phyloP scores from a whole-genome alignment of 2,113 vertebrate species.

The Aegithalos caudatus region DNA sequence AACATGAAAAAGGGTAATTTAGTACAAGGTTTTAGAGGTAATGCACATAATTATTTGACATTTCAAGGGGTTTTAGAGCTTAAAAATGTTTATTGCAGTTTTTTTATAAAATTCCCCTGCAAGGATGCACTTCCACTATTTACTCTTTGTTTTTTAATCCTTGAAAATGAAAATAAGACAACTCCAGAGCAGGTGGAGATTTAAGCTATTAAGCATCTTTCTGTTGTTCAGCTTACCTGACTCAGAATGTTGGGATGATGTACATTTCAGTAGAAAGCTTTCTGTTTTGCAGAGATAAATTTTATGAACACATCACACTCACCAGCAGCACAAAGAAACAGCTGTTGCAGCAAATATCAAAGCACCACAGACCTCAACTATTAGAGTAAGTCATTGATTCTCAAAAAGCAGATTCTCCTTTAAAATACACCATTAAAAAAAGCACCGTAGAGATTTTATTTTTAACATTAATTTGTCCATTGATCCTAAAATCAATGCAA shows the following conservation, averaged over 20 bases:
- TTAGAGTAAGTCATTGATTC: background rate
- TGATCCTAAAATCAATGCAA: background rate
- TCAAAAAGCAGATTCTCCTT: background rate
- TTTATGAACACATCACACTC: background rate
- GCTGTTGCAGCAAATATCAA: constrained; percentile 9
- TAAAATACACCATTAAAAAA: background rate
- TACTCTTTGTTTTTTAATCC: constrained; percentile 1
- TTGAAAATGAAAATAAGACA: constrained; percentile 9
- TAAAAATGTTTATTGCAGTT: background rate
- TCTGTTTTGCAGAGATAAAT: constrained; percentile 60
- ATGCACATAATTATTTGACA: background rate
- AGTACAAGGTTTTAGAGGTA: background rate
- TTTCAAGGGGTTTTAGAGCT: background rate
- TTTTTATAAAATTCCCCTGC: background rate
- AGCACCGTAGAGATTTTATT: background rate
- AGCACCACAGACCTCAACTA: background rate
- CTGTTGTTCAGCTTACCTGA: constrained; percentile 11
- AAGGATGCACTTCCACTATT: background rate
- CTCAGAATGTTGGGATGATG: constrained; percentile 15
- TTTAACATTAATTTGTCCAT: background rate
- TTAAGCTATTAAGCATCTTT: constrained; percentile 19
- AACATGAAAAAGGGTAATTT: background rate
- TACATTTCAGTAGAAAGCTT: background rate
- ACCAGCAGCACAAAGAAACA: background rate
- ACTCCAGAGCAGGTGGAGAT: background rate